These are phyloP conservation scores for Chrysaora quinquecirrha DNA, from an alignment of 30 jellyfish, hydroid and myxozoan genomes.

Conservation along the genomic window DNA sequence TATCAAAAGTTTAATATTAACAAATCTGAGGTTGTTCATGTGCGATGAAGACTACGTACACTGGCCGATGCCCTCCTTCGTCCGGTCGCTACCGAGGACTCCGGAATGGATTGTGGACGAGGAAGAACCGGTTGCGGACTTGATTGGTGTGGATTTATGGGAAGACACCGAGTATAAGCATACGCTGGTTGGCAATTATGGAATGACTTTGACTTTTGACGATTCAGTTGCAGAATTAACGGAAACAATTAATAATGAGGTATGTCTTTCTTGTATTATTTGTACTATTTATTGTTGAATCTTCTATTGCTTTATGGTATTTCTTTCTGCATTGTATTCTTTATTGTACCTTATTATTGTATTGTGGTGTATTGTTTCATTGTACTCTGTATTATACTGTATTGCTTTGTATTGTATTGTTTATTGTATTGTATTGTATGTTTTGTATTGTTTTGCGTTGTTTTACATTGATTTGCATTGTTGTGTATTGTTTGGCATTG, in stretches of 20 bases:
- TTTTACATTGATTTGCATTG: too few species aligned
- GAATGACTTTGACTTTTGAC: slow-evolving; percentile 76
- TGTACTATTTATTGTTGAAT: neutral
- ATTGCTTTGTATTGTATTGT: too few species aligned
- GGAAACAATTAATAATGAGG: slow-evolving; percentile 44
- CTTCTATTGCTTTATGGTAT: neutral
- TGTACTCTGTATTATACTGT: too few species aligned
- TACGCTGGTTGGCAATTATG: slow-evolving; percentile 60
- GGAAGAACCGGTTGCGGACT: slow-evolving; percentile 51
- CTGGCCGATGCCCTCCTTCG: slow-evolving; percentile 94
- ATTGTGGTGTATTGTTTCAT: too few species aligned
- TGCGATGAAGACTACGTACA: slow-evolving; percentile 96
- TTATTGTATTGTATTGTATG: too few species aligned
- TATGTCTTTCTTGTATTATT: neutral
- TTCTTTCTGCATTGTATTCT: neutral
- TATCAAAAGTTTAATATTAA: slow-evolving; percentile 72
- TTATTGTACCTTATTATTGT: too few species aligned
- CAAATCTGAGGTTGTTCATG: slow-evolving; percentile 81
- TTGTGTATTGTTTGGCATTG: too few species aligned
- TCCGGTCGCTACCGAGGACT: slow-evolving; percentile 71
- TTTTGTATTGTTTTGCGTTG: too few species aligned
- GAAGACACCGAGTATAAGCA: slow-evolving; percentile 44
- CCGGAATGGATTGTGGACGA: slow-evolving; percentile 97
- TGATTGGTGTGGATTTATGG: slow-evolving; percentile 92
- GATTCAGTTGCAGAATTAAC: slow-evolving; percentile 44